Base-by-base conservation (phyloP, 2,888 invertebrate species). In the Agonopterix arenella region DNA sequence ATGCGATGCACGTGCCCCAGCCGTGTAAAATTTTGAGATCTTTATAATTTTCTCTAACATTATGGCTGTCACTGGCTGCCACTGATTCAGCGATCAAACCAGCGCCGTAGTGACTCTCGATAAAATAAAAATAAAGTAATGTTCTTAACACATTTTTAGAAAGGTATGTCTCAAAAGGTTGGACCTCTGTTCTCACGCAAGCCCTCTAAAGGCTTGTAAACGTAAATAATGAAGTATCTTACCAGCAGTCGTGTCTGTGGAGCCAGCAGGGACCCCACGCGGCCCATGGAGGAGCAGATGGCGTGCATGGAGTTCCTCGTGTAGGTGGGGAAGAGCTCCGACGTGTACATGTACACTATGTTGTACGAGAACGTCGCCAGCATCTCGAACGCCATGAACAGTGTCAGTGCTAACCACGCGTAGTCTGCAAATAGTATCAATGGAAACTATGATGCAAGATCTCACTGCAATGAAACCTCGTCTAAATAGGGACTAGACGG, bases 261-360 rank as follows among this genome's bases (percentile, higher is more conserved):
- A 8, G 94, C 93, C 46, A 93, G 66, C 70, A 94, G 91, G 0
- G 93, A 91, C 1, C 94, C 94, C 44, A 93, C 80, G n/a, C 94
- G 84, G 8, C 94, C 94, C 55, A 92, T 85, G 77, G 93, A 92
- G 1, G 93, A 93, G 74, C 94, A 94, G 47, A 92, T 83, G 3
- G 93, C 91, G 57, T 94, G 90, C 68, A 93, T 83, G 44, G 93
- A 92, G 76, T 94, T 93, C 10, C 94, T 82, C 4, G 93, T 89
- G 68, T 91, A 92, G 2, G 94, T 94, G 10, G 94, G 94, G 77
- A 94, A 94, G 70, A 94, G 88, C 81, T 94, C 94, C 43, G 93
- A 91, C 0, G 94, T 93, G 73, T 92, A 93, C 67, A 93, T 91
- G 76, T 93, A 93, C 58, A 93, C 85, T 46, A 92, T 90, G 62